phyloP scores from a whole-genome alignment of 1,140 invertebrate species.

The Phymastichus coffea region DNA sequence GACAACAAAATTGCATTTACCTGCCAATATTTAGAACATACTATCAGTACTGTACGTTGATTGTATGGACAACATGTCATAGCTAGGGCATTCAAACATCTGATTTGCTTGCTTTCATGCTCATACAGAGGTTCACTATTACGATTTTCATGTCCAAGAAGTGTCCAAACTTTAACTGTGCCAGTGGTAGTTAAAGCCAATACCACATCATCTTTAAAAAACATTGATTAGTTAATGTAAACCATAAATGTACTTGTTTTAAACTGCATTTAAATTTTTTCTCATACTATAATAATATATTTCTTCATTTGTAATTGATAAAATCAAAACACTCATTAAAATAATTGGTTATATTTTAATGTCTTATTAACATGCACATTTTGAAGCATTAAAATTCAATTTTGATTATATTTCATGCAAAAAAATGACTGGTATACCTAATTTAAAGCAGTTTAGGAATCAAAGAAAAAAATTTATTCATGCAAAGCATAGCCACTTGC shows the following conservation, averaged over 20 bases:
- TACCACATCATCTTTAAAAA: conserved; percentile 85
- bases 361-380: no score
- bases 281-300: not conserved
- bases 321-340: not conserved
- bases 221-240: not conserved
- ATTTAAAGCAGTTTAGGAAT: no score
- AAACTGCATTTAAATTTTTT: no score
- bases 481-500: no score
- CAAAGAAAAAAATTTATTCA: no score
- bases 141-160: conserved; percentile 84
- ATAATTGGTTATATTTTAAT: no score
- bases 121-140: conserved; percentile 88
- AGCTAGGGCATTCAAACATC: conserved; percentile 89
- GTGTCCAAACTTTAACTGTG: conserved; percentile 97
- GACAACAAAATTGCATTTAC: conserved; percentile 56
- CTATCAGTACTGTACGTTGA: conserved; percentile 93
- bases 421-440: no score
- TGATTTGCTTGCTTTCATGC: conserved; percentile 96
- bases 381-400: no score
- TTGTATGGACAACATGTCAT: conserved; percentile 94
- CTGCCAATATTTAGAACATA: conserved; percentile 97
- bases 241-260: no score
- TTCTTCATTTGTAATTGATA: not conserved
- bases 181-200: conserved; percentile 94
- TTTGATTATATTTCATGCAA: no score